Base-by-base conservation (phyloP, 2,888 invertebrate genomes). In the Thereva unica region DNA sequence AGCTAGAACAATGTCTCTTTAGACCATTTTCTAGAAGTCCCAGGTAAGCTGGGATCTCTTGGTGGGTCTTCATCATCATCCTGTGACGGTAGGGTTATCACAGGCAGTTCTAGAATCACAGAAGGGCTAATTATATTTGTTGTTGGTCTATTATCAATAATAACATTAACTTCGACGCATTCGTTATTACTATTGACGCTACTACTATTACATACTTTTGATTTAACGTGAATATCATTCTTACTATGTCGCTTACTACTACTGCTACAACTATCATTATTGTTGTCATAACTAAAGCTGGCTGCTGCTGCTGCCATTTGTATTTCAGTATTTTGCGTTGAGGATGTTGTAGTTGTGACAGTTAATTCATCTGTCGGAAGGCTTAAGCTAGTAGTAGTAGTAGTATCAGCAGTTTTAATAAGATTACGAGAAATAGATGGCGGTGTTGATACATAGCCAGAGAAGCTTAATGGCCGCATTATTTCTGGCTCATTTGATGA, bases 1-100 rank as follows among this genome's bases (percentile, higher is more conserved):
- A 78, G 77, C 80, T 89, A 91, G 85, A 91, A 91, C 77, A 91
- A 85, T 76, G 91, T 91, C 84, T 91, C 91, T 77, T 89, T 88
- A 71, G 90, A 89, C 85, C 89, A 89, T 75, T 80, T 81, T 71
- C 81, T 76, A 67, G 78, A 75, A 59, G 79, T 75, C 70, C 80
- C 78, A 69, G 81, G 80, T 74, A 80, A 71, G 67, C 79, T 79
- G 63, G 80, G 79, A 75, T 81, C 81, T 56, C 75, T 73, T 64
- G 66, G 66, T 67, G 67, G 68, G 67, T 69, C 67, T 49, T 70
- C 69, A 12, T 34, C 49, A 65, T 56, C 65, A 65, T 56, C 65
- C 73, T 74, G 52, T 75, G 78, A 77, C 66, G 79, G 80, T 72
- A 80, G 72, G 66, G 76, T 73, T 68, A 81, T 80, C 52, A 81